Evolutionary conservation across 2,888 invertebrate genomes (phyloP), one percentile per base, ranked within the genome.

Genomic region (Gnatocerus cornutus): DNA sequence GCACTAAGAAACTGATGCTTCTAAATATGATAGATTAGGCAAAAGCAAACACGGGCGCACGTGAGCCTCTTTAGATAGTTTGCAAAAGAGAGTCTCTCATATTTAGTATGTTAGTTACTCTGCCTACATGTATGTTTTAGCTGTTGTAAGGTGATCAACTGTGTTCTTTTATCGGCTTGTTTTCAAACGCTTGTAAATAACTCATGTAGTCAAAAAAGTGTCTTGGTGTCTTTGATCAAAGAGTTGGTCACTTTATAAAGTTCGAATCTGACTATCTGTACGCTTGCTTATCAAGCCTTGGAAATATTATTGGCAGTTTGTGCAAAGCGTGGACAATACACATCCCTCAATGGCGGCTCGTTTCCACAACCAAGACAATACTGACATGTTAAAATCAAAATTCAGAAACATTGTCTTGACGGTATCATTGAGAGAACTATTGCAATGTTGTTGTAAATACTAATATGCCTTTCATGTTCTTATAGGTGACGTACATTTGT

Each of bases 391-490:
- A 55, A 59, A 59, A 50, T 50, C 50, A 64, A 64, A 62, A 64
- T 43, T n/a, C 29, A 30, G 64, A 21, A 64, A 45, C 43, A 55
- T 64, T 64, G 64, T 64, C 64, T 55, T 64, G 33, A 53, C 39
- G 14, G 9, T n/a, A 12, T 37, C n/a, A 30, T 61, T 43, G 5
- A 21, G 12, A 63, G 5, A 46, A 59, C 45, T 64, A 63, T 64
- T 61, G 69, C 65, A 59, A 69, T 69, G 69, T 69, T 65, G 45
- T 59, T 70, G 70, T 70, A 70, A 66, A 70, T 70, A 70, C 66
- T 66, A 62, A 70, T 68, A 58, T 65, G 66, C 70, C 69, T 69
- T 69, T 69, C 61, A 69, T 69, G 69, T 69, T 50, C 50, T 69
- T 69, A n/a, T n/a, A 65, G 65, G 37, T 69, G 10, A 58, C 8